Evolutionary conservation across 2,888 invertebrate species (phyloP), one percentile per base, ranked within the genome.

Genomic region (Meteorus cinctellus): DNA sequence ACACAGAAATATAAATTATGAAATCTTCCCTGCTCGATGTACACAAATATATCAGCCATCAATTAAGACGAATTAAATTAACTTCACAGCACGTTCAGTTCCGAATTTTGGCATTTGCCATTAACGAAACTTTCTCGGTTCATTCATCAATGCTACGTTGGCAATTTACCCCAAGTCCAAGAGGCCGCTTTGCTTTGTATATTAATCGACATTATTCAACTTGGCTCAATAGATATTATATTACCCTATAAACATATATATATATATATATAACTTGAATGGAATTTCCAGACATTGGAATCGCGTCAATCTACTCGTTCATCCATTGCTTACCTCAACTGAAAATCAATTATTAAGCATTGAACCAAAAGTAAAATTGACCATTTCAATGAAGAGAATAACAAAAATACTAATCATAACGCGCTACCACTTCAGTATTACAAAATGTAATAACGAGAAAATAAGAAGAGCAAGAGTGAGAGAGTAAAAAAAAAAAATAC

Each of bases 381-480:
- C n/a, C 10, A 55, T 10, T 6, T 19, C n/a, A 55, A 55, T 55
- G 2, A 55, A 55, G 12, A 12, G 12, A 41, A 41, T 1, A 34
- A 34, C 34, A 34, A 12, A 24, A 0, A 60, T 27, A 27, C 24
- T 60, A 27, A 60, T 29, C 8, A 60, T 8, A 19, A 48, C 27
- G 59, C 10, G 27, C 59, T 19, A 60, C 29, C 10, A 71, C 75
- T 72, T 4, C 8, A 34, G 41, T 75, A 59, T 48, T 48, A n/a
- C 4, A 29, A 69, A 59, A 69, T 24, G 19, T 1, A 29, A 5
- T 1, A 16, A 36, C 5, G 51, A 48, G 6, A 41, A 24, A 45
- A 16, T 4, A 14, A 48, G 6, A 45, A 45, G 27, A 48, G 16
- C 4, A 29, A 31, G 24, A 69, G 10, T 19, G 31, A 8, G 2